Percentiles rank a stretch among this genome's conserved stretches.
phyloP scores from a whole-genome alignment of 2,888 invertebrate genomes.

The Tipula vernalis region DNA sequence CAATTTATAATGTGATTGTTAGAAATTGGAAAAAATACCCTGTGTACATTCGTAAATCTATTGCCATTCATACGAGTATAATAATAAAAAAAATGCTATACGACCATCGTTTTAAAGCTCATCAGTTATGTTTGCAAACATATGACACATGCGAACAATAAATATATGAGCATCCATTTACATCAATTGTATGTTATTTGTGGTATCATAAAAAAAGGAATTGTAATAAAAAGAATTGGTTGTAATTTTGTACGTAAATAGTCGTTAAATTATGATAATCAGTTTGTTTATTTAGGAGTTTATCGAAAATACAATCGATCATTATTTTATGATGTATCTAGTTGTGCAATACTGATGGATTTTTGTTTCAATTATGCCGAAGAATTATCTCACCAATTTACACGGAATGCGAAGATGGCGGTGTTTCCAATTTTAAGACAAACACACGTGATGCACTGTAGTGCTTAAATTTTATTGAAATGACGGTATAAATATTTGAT shows the following conservation, averaged over 20 bases:
- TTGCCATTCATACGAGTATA: neutral
- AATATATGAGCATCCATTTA: neutral
- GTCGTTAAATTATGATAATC: neutral
- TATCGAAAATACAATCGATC: neutral
- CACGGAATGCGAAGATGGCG: too few species aligned
- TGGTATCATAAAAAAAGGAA: neutral
- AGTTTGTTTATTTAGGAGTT: neutral
- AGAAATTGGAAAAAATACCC: neutral
- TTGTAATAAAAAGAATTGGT: neutral
- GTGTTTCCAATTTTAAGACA: too few species aligned
- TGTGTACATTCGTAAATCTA: neutral
- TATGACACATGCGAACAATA: conserved; percentile 10
- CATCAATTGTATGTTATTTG: neutral
- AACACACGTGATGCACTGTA: too few species aligned
- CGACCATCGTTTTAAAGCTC: conserved; percentile 5
- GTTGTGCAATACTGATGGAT: too few species aligned
- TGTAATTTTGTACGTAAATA: neutral
- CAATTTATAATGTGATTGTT: neutral
- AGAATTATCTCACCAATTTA: too few species aligned
- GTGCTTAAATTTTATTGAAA: too few species aligned
- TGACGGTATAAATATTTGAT: too few species aligned
- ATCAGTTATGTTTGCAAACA: conserved; percentile 11
- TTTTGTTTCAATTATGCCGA: too few species aligned
- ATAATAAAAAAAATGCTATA: neutral
- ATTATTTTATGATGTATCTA: neutral